Percentiles rank a stretch among this genome's conserved stretches.
Conservation (phyloP, 2,888 invertebrate species). For the Synanthedon andrenaeformis region DNA sequence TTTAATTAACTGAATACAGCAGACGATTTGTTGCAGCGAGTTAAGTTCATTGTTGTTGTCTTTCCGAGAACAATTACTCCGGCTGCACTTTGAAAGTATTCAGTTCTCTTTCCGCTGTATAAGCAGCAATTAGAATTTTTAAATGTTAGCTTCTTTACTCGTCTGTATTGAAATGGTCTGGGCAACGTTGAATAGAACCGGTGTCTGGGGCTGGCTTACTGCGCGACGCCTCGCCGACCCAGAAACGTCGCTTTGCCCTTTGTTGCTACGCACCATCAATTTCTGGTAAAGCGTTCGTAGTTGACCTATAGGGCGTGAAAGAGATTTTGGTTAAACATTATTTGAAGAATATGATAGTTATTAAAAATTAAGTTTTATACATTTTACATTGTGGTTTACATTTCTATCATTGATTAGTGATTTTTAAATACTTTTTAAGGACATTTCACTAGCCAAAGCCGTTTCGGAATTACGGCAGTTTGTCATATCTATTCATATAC, state of each 20-base stretch:
- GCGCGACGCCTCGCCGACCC: slow-evolving; percentile 13
- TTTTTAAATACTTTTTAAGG: no score
- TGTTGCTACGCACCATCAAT: slow-evolving; percentile 31
- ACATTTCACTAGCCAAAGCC: no score
- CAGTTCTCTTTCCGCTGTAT: slow-evolving; percentile 19
- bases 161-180: slow-evolving; percentile 13
- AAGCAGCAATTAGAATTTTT: slow-evolving; percentile 27
- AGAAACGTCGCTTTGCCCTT: slow-evolving; percentile 24
- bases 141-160: slow-evolving; percentile 13
- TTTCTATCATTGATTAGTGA: no score
- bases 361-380: no score
- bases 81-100: not conserved
- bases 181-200: slow-evolving; percentile 20
- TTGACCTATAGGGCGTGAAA: no score
- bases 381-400: no score
- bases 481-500: no score
- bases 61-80: not conserved
- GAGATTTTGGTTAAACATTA: no score
- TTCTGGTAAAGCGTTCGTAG: slow-evolving; percentile 6
- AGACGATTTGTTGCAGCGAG: not conserved
- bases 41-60: not conserved
- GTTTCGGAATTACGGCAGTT: no score
- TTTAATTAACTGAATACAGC: no score
- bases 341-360: no score
- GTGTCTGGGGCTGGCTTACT: slow-evolving; percentile 4